Percentiles rank a stretch among this genome's conserved stretches.
phyloP scores from a whole-genome alignment of 1,140 invertebrate genomes.

The Drosophila mauritiana region DNA sequence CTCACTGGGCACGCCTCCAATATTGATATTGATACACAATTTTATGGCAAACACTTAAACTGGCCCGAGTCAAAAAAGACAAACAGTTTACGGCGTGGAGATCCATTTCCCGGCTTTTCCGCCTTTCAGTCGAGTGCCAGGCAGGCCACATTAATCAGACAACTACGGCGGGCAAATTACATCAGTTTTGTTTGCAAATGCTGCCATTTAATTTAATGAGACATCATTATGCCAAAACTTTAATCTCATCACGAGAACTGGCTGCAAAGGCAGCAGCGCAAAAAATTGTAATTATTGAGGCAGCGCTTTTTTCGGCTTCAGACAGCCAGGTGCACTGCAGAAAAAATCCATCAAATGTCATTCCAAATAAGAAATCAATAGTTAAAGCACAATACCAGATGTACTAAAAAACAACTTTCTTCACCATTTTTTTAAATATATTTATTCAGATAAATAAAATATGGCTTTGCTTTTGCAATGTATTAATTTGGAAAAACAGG shows the following conservation, averaged over 20 bases:
- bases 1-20: conserved; percentile 6
- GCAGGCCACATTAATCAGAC: conserved; percentile 35
- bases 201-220: conserved; percentile 62
- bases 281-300: conserved; percentile 56
- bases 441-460: too few relatives aligned
- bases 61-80: conserved; percentile 14
- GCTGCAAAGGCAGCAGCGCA: conserved; percentile 6
- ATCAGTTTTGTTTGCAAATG: conserved; percentile 47
- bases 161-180: conserved; percentile 41
- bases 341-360: neutral
- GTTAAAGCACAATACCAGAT: too few relatives aligned
- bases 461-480: too few relatives aligned
- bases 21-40: conserved; percentile 47
- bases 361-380: neutral
- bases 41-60: conserved; percentile 37
- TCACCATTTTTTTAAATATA: too few relatives aligned
- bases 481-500: neutral
- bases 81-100: conserved; percentile 29
- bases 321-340: neutral
- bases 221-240: conserved; percentile 63
- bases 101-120: neutral
- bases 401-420: too few relatives aligned
- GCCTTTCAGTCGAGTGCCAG: conserved; percentile 2
- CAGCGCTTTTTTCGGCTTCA: conserved; percentile 23
- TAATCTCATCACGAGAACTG: conserved; percentile 44